Conservation (phyloP, 2,888 invertebrate species). For the Meiosimyza decipiens region DNA sequence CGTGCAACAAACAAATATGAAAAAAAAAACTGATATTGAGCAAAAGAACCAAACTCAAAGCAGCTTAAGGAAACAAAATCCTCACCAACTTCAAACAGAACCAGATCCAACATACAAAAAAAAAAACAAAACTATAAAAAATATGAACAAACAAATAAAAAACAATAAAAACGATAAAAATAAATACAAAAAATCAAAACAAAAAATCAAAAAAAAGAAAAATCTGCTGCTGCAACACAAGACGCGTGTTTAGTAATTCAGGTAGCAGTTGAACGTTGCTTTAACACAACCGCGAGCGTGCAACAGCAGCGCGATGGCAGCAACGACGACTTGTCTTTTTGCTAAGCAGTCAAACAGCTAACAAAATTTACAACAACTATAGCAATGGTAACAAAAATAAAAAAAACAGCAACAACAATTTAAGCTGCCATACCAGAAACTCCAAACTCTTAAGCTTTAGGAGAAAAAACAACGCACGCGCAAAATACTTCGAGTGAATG, state of each 20-base stretch:
- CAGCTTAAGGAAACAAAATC: conserved; percentile 4
- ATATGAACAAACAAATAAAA: conserved; percentile 23
- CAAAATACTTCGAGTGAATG: no score
- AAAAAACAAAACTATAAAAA: conserved; percentile 5
- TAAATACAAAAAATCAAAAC: background rate
- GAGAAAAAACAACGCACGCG: no score
- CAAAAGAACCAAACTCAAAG: no score
- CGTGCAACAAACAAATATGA: conserved; percentile 1
- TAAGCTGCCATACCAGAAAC: no score
- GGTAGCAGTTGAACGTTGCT: conserved; percentile 58
- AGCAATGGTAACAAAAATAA: no score
- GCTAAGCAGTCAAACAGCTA: no score
- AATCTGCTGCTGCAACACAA: conserved; percentile 48
- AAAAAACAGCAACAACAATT: no score
- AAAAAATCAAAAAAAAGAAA: no score
- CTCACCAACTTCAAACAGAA: conserved; percentile 25
- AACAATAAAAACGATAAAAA: conserved; percentile 11
- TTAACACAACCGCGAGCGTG: conserved; percentile 29
- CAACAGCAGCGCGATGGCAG: conserved; percentile 23
- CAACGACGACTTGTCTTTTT: conserved; percentile 26
- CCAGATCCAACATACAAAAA: conserved; percentile 8
- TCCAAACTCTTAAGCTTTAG: no score
- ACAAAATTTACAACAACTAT: no score
- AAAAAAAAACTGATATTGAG: background rate
- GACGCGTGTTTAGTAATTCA: conserved; percentile 66